Evolutionary conservation across 92 coral and sea anemone genomes (phyloP), one percentile per base, ranked within the genome.

Genomic region (Porites cylindrica): DNA sequence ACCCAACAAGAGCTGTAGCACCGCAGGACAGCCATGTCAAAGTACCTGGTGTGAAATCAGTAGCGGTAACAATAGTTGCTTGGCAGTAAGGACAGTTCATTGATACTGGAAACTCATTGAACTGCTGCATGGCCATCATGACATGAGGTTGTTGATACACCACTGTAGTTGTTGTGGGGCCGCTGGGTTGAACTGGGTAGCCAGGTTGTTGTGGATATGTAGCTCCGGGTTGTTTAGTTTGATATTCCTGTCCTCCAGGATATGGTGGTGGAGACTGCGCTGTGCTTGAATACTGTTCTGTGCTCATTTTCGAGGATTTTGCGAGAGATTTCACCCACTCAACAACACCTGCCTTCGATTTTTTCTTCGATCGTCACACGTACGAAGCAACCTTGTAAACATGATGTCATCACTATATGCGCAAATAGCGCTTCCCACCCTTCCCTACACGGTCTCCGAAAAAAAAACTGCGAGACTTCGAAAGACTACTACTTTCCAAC

Each of bases 71-170:
- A 78, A 94, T 89, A 52, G 78, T 90, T 12, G 95, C 95, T 43
- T 87, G 95, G 74, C 98, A 94, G 43, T 86, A 86, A 64, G 98
- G 95, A 54, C 98, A 94, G 4, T 85, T 78, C 98, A 94, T 92
- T 9, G 81, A 74, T 10, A 87, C 83, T 16, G 98, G 98, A 66
- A 53, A 71, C 91, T 91, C 94, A 26, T 75, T 87, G 82, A 88
- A 88, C 56, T 62, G 47, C 47, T 38, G 32, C 62, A 76, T 90
- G 24, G 85, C 86, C 13, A 76, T 17, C 18, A 91, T 58, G 4
- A 89, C 26, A 3, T 79, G 66, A 4, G 88, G 72, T 21, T 91
- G 94, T 52, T 91, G 94, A 52, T 91, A 91, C 32, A 91, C 80
- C 52, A 88, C 67, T 1, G 89, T 87, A 10, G 94, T 87, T 5